Percentiles rank a stretch among this genome's conserved stretches.
Evolutionary conservation across 2,113 vertebrate species (phyloP).

Genomic region (Ibidorhyncha struthersii): DNA sequence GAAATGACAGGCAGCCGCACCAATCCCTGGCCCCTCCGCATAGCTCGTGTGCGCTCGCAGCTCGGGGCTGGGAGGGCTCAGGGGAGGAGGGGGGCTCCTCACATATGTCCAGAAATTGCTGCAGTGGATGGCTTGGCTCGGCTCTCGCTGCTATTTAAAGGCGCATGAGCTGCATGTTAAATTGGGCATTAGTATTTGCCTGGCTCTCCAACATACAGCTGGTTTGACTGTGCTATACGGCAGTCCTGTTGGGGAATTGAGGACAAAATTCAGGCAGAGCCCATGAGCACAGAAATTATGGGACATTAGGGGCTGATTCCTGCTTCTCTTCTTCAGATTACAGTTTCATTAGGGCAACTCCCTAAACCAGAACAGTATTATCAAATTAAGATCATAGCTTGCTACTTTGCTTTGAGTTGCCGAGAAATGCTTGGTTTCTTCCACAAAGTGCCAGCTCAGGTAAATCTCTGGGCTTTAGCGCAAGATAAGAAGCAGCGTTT

Average conservation of each 20-base stretch:
- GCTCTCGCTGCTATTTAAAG: slow-evolving; percentile 50
- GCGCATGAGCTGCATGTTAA: slow-evolving; percentile 61
- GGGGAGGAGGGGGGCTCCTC: neutral
- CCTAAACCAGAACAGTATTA: neutral
- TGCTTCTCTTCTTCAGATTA: neutral
- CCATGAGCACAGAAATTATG: neutral
- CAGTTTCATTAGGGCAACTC: neutral
- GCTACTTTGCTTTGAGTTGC: neutral
- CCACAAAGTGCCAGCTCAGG: neutral
- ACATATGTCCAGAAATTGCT: slow-evolving; percentile 54
- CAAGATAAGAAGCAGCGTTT: neutral
- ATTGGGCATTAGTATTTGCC: slow-evolving; percentile 25
- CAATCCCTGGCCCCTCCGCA: neutral
- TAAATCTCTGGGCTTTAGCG: neutral
- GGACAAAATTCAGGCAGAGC: neutral
- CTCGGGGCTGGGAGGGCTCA: neutral
- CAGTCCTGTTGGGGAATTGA: neutral
- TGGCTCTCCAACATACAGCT: neutral
- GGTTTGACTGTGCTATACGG: neutral
- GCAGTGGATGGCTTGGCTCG: slow-evolving; percentile 21
- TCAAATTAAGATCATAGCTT: neutral
- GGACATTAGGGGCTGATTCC: neutral
- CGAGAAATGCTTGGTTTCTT: neutral
- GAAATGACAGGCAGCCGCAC: slow-evolving; percentile 21
- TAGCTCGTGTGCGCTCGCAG: neutral